Conservation (phyloP, 2,888 invertebrate genomes). For the Ichneumon xanthorius region DNA sequence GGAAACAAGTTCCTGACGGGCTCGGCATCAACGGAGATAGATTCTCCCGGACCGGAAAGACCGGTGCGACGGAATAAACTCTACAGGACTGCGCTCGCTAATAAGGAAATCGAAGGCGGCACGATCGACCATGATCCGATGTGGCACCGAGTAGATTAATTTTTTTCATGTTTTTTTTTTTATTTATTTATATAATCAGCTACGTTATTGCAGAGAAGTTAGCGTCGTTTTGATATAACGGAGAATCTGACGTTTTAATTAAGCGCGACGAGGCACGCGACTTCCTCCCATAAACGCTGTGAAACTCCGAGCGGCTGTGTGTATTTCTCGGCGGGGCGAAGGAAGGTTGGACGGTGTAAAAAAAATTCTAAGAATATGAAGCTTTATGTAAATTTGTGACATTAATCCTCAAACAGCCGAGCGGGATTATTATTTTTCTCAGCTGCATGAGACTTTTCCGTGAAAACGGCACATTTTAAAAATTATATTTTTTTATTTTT, state of each 20-base stretch:
- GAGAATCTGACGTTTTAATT: background rate
- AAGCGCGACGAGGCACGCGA: constrained; percentile 4
- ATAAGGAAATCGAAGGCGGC: constrained; percentile 40
- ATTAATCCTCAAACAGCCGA: too few relatives aligned
- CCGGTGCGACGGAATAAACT: constrained; percentile 35
- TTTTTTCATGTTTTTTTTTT: background rate
- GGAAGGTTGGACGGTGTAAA: background rate
- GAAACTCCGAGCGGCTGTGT: background rate
- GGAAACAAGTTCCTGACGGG: constrained; percentile 38
- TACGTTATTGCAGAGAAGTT: background rate
- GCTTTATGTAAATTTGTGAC: background rate
- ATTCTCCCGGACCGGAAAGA: constrained; percentile 45
- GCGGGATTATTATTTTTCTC: too few relatives aligned
- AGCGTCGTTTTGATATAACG: background rate
- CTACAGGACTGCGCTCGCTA: constrained; percentile 15
- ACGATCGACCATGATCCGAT: constrained; percentile 5
- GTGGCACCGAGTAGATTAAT: background rate
- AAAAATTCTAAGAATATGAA: background rate
- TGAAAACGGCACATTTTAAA: too few relatives aligned
- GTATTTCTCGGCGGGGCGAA: background rate
- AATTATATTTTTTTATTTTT: too few relatives aligned
- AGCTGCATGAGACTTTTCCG: too few relatives aligned
- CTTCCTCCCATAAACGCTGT: background rate
- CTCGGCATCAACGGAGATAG: background rate
- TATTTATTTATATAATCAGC: background rate